Base-by-base conservation (phyloP, 2,888 invertebrate species). In the Malacosoma neustria region DNA sequence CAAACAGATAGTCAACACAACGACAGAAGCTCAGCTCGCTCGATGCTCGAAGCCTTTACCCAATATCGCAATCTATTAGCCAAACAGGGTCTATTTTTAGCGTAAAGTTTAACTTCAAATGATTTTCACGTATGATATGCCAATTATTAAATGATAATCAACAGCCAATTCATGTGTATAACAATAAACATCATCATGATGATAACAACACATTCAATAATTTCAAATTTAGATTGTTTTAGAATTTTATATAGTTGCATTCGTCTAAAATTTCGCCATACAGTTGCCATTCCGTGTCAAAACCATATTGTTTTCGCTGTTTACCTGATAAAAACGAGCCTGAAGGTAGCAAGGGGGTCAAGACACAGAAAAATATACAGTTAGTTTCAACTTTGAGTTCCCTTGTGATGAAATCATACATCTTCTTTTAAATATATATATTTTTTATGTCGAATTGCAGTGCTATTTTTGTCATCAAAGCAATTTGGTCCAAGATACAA, bases 251-350 rank as follows among this genome's bases (percentile, higher is more conserved):
- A 50, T 22, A 22, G 9, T 72, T 67, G 72, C 77, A 85, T 81
- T 82, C 77, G 72, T 66, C 84, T 84, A 84, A 80, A 63, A 73
- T 81, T 77, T 81, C 65, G 80, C 75, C 73, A 76, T 82, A 76
- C 80, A 80, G 55, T 77, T 81, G 75, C 72, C 84, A 85, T 85
- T 84, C 81, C 75, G 74, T 75, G 57, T 77, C 63, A 74, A 73
- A 73, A 76, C 71, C 66, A 75, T 73, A 68, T 65, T 71, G 54
- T 68, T 70, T 57, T 73, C 67, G 62, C 70, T 89, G 89, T 91
- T 92, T 92, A 92, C 92, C 92, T 92, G 92, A 92, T 88, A 92
- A 89, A 90, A 92, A 92, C 89, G 92, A 91, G 91, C 92, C 92
- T 92, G 91, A 89, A 88, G 89, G 88, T 89, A 88, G 91, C 91